Evolutionary conservation across 92 coral and sea anemone species (phyloP).

Genomic region (Scolanthus callimorphus): DNA sequence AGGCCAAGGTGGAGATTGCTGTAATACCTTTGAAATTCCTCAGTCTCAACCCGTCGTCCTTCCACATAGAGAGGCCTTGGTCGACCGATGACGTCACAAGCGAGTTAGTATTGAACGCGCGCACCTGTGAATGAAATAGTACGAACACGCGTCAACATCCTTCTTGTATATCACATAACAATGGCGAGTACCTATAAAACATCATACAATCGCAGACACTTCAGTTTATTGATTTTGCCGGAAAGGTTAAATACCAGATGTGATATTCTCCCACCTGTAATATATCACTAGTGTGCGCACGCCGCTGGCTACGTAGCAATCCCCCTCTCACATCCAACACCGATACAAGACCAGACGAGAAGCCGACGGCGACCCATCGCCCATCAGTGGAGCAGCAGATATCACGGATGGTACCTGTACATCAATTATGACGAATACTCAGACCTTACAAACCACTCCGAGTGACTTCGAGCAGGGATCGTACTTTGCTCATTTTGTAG

Average conservation of each 20-base stretch:
- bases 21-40: slow-evolving; percentile 59
- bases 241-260: not conserved
- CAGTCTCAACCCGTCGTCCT: slow-evolving; percentile 72
- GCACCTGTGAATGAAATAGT: slow-evolving; percentile 30
- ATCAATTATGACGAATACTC: no score
- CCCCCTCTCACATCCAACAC: slow-evolving; percentile 92
- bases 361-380: slow-evolving; percentile 88
- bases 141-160: no score
- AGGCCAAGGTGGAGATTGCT: no score
- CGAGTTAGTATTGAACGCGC: slow-evolving; percentile 67
- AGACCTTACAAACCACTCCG: no score
- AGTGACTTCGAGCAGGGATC: no score
- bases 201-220: no score
- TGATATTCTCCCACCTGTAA: slow-evolving; percentile 54
- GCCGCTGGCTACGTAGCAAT: slow-evolving; percentile 83
- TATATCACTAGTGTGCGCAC: slow-evolving; percentile 89
- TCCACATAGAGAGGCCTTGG: slow-evolving; percentile 80
- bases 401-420: slow-evolving; percentile 79
- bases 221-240: no score
- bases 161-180: no score
- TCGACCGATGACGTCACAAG: slow-evolving; percentile 79
- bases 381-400: slow-evolving; percentile 90
- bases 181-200: not conserved
- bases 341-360: slow-evolving; percentile 86
- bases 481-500: no score